A percentile compares a stretch with the other conserved stretches of the same genome.
Conservation (phyloP, 2,797 vertebrate genomes). For the Uromys caudimaculatus region DNA sequence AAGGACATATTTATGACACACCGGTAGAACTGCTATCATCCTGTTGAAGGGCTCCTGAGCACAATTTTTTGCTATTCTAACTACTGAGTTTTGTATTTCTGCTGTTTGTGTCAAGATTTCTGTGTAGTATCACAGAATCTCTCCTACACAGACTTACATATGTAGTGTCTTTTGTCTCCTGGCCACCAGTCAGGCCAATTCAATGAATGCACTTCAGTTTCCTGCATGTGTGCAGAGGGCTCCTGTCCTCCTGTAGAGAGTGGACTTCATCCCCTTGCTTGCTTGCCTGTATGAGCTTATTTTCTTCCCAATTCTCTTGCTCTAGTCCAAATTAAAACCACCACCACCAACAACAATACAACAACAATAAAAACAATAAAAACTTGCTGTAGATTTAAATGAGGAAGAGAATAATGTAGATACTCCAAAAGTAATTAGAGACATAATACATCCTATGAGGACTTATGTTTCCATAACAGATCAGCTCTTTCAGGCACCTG, state of each 20-base stretch:
- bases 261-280: neutral
- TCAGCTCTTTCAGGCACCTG: neutral
- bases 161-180: neutral
- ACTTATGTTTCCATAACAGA: neutral
- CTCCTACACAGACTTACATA: neutral
- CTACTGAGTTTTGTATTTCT: neutral
- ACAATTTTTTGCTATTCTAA: neutral
- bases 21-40: neutral
- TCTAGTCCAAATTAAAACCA: neutral
- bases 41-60: neutral
- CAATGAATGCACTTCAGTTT: neutral
- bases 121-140: neutral
- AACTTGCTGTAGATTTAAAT: neutral
- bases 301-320: neutral
- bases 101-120: neutral
- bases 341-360: neutral
- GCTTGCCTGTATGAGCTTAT: neutral
- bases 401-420: neutral
- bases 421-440: neutral
- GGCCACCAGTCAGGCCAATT: neutral
- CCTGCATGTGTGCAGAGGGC: neutral
- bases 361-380: neutral
- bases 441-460: neutral
- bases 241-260: no score
- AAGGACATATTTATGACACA: neutral